phyloP scores from a whole-genome alignment of 2,113 vertebrate genomes.

The Ptyas mucosa region DNA sequence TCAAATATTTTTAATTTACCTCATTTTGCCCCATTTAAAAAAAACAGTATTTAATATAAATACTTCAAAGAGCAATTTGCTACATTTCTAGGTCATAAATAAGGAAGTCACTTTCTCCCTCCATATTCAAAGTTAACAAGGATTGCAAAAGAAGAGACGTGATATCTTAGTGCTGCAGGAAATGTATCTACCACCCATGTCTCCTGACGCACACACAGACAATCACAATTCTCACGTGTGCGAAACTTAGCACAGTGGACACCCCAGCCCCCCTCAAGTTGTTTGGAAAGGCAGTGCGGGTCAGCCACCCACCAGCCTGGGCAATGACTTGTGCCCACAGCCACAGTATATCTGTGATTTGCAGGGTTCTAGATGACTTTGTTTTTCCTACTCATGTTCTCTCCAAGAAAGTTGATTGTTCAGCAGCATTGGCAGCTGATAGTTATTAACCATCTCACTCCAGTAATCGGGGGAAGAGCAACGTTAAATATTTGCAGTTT shows the following conservation, averaged over 20 bases:
- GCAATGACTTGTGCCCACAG: slow-evolving; percentile 50
- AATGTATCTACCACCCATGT: neutral
- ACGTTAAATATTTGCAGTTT: slow-evolving; percentile 66
- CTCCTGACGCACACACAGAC: neutral
- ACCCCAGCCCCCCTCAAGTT: neutral
- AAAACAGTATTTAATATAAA: neutral
- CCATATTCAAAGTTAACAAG: neutral
- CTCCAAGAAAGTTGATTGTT: slow-evolving; percentile 46
- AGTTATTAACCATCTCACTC: slow-evolving; percentile 65
- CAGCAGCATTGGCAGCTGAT: slow-evolving; percentile 56
- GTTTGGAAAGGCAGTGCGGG: slow-evolving; percentile 43
- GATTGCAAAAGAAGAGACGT: neutral
- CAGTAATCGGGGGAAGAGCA: slow-evolving; percentile 58
- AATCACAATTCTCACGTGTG: neutral
- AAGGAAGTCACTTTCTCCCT: too few relatives aligned
- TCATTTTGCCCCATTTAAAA: neutral
- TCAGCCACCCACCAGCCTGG: slow-evolving; percentile 32
- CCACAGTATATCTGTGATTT: slow-evolving; percentile 48
- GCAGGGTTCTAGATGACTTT: slow-evolving; percentile 32
- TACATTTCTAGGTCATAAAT: neutral
- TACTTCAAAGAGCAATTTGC: neutral
- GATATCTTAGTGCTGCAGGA: neutral
- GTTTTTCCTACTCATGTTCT: slow-evolving; percentile 62
- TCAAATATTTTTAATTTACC: neutral
- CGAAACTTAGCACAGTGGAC: neutral